Conservation (phyloP, 2,113 vertebrate genomes). For the Cygnus atratus region DNA sequence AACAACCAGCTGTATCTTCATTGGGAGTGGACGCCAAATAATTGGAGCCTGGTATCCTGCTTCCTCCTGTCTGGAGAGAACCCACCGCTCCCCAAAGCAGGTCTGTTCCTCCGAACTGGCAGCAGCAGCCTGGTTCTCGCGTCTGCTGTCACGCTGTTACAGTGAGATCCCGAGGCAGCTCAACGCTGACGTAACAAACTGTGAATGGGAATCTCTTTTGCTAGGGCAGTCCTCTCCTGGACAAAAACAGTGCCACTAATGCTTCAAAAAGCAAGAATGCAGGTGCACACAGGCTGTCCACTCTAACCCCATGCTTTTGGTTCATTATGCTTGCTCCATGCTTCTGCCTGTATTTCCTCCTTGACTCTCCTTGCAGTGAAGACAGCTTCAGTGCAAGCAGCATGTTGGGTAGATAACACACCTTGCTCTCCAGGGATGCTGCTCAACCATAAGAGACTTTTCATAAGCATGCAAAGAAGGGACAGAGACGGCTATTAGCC, state of each 20-base stretch:
- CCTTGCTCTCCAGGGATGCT: not conserved
- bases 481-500: not conserved
- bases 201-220: not conserved
- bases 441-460: not conserved
- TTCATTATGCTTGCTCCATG: not conserved
- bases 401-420: not conserved
- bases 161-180: not conserved
- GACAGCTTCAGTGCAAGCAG: not conserved
- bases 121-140: rapidly evolving
- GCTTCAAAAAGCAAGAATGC: not conserved
- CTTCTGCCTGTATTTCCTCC: not conserved
- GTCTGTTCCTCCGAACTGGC: not conserved
- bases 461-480: not conserved
- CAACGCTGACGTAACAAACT: not conserved
- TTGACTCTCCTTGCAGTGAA: not conserved
- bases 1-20: not conserved
- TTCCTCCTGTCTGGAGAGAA: not conserved
- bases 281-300: rapidly evolving
- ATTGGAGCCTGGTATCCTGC: not conserved
- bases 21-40: not conserved
- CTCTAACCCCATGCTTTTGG: not conserved
- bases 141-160: not conserved
- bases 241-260: not conserved
- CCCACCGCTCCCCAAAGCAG: not conserved
- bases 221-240: not conserved